Evolutionary conservation across 2,797 vertebrate species (phyloP).

Genomic region (Onychomys arenicola): DNA sequence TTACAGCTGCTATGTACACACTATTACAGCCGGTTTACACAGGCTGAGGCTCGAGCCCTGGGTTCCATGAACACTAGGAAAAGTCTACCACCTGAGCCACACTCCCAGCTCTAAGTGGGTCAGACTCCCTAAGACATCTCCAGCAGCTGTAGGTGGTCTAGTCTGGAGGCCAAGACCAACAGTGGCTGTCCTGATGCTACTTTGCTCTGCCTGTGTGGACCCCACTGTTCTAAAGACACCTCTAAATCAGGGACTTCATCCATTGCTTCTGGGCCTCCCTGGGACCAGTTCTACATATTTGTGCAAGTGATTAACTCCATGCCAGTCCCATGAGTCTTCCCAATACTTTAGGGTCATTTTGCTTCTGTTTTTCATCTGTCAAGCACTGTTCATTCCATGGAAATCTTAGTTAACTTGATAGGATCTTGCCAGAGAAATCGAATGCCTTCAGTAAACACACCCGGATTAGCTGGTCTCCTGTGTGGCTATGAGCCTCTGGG

Average conservation of each 20-base stretch:
- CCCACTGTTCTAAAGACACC: accelerated
- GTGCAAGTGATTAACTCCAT: background rate
- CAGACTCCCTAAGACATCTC: background rate
- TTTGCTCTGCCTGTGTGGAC: background rate
- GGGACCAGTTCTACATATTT: background rate
- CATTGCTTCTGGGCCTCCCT: background rate
- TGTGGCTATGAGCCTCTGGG: background rate
- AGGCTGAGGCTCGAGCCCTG: background rate
- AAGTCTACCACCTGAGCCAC: background rate
- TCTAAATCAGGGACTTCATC: background rate
- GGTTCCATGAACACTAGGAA: background rate
- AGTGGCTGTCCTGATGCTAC: background rate
- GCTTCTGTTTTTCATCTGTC: constrained; percentile 33
- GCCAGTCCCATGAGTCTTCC: background rate
- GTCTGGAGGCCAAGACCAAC: background rate
- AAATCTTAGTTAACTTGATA: constrained; percentile 47
- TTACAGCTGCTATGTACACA: background rate
- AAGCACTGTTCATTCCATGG: background rate
- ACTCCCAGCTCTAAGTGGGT: constrained; percentile 1
- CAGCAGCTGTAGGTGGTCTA: background rate
- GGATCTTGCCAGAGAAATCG: constrained; percentile 27
- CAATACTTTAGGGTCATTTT: background rate
- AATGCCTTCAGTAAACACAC: constrained; percentile 21
- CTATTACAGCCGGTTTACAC: background rate
- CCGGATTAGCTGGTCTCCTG: background rate